Conservation (phyloP, 2,797 vertebrate species). For the Propithecus deckenii region DNA sequence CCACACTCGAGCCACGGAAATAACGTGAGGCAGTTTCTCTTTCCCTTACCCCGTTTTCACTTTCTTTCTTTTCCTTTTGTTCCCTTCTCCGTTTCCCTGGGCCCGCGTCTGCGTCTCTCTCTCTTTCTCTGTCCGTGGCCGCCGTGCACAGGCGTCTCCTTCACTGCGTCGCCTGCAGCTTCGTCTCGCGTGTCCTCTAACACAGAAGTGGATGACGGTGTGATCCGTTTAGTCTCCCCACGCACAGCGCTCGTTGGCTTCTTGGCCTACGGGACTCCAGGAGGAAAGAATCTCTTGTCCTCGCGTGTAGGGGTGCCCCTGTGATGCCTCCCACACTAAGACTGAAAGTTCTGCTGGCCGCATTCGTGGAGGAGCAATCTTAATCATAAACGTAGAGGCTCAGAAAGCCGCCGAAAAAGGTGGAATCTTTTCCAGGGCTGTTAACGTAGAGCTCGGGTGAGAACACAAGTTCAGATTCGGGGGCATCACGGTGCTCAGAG, state of each 20-base stretch:
- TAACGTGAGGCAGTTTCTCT: accelerated
- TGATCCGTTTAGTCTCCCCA: accelerated
- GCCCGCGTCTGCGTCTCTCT: accelerated
- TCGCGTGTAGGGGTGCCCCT: not conserved
- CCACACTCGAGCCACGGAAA: accelerated
- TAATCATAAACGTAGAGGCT: not conserved
- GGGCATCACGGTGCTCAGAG: accelerated
- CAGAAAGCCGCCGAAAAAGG: not conserved
- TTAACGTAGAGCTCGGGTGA: not conserved
- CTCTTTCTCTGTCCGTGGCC: not conserved
- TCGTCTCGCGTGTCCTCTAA: not conserved
- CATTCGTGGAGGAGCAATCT: not conserved
- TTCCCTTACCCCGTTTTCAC: not conserved
- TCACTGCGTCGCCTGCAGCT: accelerated
- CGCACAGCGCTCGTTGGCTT: not conserved
- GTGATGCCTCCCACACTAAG: not conserved
- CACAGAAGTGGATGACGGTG: not conserved
- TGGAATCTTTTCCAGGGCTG: not conserved
- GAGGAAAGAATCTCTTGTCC: not conserved
- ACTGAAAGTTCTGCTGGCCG: not conserved
- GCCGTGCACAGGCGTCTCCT: accelerated
- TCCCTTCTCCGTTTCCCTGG: accelerated
- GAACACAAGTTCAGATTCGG: not conserved
- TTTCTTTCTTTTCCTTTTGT: too few species aligned
- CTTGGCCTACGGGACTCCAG: not conserved